Percentiles rank a stretch among this genome's conserved stretches.
Evolutionary conservation across 1,140 invertebrate species (phyloP).

Genomic region (Ditylenchus dipsaci): DNA sequence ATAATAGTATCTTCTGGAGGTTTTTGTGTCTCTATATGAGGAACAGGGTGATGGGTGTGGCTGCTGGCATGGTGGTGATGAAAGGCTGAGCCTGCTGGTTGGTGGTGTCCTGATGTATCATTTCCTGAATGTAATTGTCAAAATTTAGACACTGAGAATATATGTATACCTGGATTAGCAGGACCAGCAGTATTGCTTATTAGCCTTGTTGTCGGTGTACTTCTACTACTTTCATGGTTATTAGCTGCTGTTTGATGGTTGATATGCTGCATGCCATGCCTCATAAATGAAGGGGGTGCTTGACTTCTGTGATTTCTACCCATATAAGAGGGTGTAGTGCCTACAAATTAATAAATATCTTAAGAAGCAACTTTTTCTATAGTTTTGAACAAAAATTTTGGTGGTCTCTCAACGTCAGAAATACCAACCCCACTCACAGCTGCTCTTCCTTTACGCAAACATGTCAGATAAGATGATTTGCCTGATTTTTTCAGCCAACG

Average conservation of each 20-base stretch:
- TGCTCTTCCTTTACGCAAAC: no score
- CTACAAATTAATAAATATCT: no score
- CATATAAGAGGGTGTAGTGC: constrained; percentile 8
- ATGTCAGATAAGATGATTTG: no score
- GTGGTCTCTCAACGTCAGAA: no score
- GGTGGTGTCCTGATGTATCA: neutral
- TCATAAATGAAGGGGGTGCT: constrained; percentile 25
- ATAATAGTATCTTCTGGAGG: neutral
- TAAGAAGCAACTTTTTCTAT: no score
- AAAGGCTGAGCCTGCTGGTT: neutral
- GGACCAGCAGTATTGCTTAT: neutral
- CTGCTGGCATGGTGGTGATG: neutral
- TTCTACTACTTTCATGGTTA: neutral
- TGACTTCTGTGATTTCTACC: neutral
- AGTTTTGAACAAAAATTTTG: no score
- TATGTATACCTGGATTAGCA: neutral
- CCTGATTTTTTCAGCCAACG: no score
- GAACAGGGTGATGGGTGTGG: neutral
- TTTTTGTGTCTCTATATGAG: neutral
- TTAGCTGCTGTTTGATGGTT: neutral
- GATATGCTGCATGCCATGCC: constrained; percentile 16
- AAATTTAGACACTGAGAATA: neutral
- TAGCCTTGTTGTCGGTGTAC: neutral
- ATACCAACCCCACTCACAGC: no score
- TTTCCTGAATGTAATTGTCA: neutral